Evolutionary conservation across 2,797 vertebrate species (phyloP), one percentile per base, ranked within the genome.

Genomic region (Cephalopachus bancanus): DNA sequence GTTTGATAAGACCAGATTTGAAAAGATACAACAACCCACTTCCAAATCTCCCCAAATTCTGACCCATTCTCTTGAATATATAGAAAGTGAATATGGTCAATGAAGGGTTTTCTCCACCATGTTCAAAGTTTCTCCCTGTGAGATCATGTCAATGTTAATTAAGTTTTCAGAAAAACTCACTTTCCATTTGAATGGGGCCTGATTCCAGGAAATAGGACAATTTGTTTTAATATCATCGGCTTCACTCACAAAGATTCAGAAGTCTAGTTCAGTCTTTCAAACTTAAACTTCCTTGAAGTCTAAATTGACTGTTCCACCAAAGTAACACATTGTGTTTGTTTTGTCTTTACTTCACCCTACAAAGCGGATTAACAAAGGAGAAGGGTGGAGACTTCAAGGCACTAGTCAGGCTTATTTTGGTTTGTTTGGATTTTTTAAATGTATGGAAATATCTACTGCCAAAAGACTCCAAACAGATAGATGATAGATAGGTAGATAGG

Each of bases 191-290:
- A 17, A 26, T 59, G 6, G 49, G 33, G 5, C 33, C 71, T 83
- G 44, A 94, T 91, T 44, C 24, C 16, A 44, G 51, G 37, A 95
- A 78, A 88, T 19, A 16, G 71, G 55, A 65, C 20, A 28, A 65
- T n/a, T 79, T 76, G 53, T 75, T 92, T 95, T 26, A 59, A 90
- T 81, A 49, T 94, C 30, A 67, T 53, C 57, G 85, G 57, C 44
- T 76, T 83, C 17, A 33, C 53, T 93, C 75, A 16, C 30, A 62
- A 91, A 96, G 53, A 79, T 55, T 76, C 11, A 4, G 51, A 86
- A 78, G 90, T 64, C 15, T 49, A 28, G 10, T 59, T 67, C 84
- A 94, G 30, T 16, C 67, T 90, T 78, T 57, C 19, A 86, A 55
- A 91, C 8, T 71, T 60, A 51, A 15, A 16, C 14, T 51, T 33